Evolutionary conservation across 2,113 vertebrate species (phyloP).

Genomic region (Xiphophorus maculatus): DNA sequence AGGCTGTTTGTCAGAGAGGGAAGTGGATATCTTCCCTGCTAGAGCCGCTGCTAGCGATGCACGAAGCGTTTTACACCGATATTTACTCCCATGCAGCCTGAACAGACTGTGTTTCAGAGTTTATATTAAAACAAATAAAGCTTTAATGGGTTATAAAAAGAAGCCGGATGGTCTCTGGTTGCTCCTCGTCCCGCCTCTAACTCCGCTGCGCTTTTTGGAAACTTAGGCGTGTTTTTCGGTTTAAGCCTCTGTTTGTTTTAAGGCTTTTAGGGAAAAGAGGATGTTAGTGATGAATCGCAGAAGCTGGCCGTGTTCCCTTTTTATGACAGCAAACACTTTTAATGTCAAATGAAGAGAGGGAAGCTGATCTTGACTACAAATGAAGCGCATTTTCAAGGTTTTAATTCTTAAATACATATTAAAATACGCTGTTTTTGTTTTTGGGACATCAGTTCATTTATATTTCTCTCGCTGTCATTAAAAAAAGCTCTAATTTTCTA

Average conservation of each 20-base stretch:
- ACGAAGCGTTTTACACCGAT: background rate
- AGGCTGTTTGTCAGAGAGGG: conserved; percentile 19
- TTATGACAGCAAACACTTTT: background rate
- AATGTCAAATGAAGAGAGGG: background rate
- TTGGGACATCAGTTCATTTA: background rate
- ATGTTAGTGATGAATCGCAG: conserved; percentile 3
- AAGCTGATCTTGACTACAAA: background rate
- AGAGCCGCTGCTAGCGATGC: conserved; percentile 1
- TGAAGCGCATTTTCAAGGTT: background rate
- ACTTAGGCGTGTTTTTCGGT: conserved; percentile 39
- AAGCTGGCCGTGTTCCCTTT: background rate
- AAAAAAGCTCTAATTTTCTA: background rate
- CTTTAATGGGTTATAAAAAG: background rate
- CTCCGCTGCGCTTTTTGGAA: conserved; percentile 45
- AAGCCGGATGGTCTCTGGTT: background rate
- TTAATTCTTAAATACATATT: background rate
- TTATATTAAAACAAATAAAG: background rate
- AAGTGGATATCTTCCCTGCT: conserved; percentile 16
- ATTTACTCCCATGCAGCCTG: background rate
- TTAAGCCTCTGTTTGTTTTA: background rate
- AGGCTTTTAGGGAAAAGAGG: conserved; percentile 3
- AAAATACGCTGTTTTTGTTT: background rate
- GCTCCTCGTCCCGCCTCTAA: conserved; percentile 24
- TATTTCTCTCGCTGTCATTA: background rate
- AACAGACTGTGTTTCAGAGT: background rate